Evolutionary conservation across 2,797 vertebrate genomes (phyloP).

Genomic region (Myripristis murdjan): DNA sequence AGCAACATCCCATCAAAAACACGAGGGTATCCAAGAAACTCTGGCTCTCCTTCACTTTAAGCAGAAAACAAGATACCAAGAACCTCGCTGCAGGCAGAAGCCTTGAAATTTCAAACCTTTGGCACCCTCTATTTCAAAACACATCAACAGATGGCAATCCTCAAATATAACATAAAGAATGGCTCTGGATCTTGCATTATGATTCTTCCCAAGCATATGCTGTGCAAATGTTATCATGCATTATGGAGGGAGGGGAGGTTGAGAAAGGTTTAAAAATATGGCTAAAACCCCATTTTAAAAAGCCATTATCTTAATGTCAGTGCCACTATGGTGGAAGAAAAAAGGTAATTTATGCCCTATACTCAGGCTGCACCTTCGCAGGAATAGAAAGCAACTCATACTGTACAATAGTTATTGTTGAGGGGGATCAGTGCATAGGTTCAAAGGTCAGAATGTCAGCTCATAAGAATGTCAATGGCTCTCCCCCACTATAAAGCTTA

Average conservation of each 20-base stretch:
- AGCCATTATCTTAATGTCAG: neutral
- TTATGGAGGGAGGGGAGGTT: neutral
- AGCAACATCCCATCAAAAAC: constrained; percentile 19
- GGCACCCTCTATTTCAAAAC: neutral
- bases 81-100: constrained; percentile 22
- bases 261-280: neutral
- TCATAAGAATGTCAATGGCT: constrained; percentile 36
- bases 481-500: neutral
- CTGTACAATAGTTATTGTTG: constrained; percentile 41
- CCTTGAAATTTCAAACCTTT: constrained; percentile 43
- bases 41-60: constrained; percentile 1
- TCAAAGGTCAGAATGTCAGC: constrained; percentile 58
- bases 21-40: constrained; percentile 19
- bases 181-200: too few relatives aligned
- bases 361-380: neutral
- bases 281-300: neutral
- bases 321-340: neutral
- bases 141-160: constrained; percentile 1
- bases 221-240: neutral
- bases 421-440: constrained; percentile 3
- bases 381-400: constrained; percentile 16
- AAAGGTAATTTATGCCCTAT: too few relatives aligned
- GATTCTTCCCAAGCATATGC: neutral
- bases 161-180: neutral
- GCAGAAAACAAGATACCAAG: constrained; percentile 10